Base-by-base conservation (phyloP, 2,888 invertebrate species). In the Zeuzera pyrina region DNA sequence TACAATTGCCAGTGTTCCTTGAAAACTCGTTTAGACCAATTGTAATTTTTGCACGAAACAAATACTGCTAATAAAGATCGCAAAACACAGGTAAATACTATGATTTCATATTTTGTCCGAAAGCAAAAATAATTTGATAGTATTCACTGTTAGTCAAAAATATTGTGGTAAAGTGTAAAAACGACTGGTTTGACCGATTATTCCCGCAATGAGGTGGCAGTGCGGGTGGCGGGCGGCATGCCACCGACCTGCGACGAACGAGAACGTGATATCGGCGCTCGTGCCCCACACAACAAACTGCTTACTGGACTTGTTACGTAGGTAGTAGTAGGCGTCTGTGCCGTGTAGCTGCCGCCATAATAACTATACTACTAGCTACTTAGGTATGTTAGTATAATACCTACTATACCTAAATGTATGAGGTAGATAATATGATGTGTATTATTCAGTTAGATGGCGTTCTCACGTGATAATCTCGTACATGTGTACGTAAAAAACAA, bases 241-340 rank as follows among this genome's bases (percentile, higher is more conserved):
- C 66, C 63, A 62, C 66, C 60, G 63, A 68, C 71, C 74, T 65
- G 65, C 66, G 70, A 68, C 67, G 67, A 74, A 68, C 71, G 63
- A 62, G 70, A 64, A 73, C 73, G 74, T 73, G 73, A 76, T 77
- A 77, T 71, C 74, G 69, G 72, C 72, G 74, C 76, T 73, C 78
- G 76, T 79, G 79, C 76, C 72, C 67, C 74, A 81, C n/a, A n/a
- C 76, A 79, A 79, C 78, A 81, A 79, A 79, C 77, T 78, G 79
- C 78, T 78, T 77, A 77, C 73, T 78, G 78, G 74, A 77, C 74
- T 71, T 71, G 73, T 77, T 79, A 78, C 69, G 78, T 78, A 76
- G n/a, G n/a, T n/a, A n/a, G n/a, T n/a, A n/a, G n/a, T n/a, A n/a
- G 76, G 76, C 74, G 73, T 68, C 66, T 69, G 62, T 65, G 66